Percentiles rank a stretch among this genome's conserved stretches.
Evolutionary conservation across 2,113 vertebrate genomes (phyloP).

Genomic region (Emberiza fucata): DNA sequence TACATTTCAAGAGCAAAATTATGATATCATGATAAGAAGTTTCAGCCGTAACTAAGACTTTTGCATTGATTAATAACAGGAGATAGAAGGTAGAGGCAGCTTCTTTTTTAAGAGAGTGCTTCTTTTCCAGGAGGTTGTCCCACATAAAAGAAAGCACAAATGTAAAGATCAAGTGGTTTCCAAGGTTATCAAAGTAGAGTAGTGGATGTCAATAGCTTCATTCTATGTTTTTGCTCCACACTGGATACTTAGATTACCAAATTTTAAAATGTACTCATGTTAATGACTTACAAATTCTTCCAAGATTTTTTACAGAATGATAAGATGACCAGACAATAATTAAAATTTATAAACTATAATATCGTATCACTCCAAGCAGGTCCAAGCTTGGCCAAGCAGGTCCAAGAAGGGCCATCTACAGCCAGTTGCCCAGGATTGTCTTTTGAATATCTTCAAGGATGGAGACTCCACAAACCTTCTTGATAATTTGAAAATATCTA

Average conservation of each 20-base stretch:
- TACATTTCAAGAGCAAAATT: conserved; percentile 35
- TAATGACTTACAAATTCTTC: not conserved
- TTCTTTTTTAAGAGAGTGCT: not conserved
- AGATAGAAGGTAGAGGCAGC: conserved; percentile 6
- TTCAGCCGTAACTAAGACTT: conserved; percentile 33
- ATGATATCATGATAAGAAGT: conserved; percentile 55
- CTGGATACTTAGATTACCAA: not conserved
- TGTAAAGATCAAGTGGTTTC: not conserved
- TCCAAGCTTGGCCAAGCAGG: too few relatives aligned
- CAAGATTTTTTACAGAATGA: not conserved
- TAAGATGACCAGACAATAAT: not conserved
- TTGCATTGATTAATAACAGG: conserved; percentile 41
- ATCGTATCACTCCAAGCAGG: not conserved
- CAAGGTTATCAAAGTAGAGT: not conserved
- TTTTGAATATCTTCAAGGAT: not conserved
- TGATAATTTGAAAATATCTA: not conserved
- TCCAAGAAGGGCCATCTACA: not conserved
- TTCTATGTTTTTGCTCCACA: not conserved
- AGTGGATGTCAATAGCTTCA: not conserved
- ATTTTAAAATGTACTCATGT: not conserved
- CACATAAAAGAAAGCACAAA: not conserved
- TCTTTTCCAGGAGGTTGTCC: not conserved
- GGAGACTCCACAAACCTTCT: not conserved
- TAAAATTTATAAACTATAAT: not conserved
- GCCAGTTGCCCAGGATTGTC: not conserved